Evolutionary conservation across 2,888 invertebrate genomes (phyloP).

Genomic region (Thereva unica): DNA sequence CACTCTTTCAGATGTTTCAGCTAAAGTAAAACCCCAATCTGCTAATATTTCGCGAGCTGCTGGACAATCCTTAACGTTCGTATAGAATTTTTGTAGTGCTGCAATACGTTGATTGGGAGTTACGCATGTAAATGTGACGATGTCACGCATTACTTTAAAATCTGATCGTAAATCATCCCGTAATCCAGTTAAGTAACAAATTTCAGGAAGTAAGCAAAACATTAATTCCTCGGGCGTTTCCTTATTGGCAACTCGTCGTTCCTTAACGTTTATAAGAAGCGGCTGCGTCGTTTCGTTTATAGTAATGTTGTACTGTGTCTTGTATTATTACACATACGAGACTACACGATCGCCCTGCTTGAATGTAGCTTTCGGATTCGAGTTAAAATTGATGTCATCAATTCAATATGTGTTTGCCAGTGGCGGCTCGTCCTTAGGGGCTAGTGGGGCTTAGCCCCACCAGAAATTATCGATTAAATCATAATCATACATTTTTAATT

Average conservation of each 20-base stretch:
- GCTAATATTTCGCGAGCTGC: slow-evolving; percentile 70
- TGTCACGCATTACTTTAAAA: slow-evolving; percentile 83
- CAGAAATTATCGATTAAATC: too few species aligned
- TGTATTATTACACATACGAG: slow-evolving; percentile 79
- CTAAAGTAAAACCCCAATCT: slow-evolving; percentile 80
- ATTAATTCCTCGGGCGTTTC: slow-evolving; percentile 60
- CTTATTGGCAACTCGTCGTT: slow-evolving; percentile 51
- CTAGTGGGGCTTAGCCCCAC: too few species aligned
- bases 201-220: slow-evolving; percentile 81
- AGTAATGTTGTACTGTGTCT: slow-evolving; percentile 72
- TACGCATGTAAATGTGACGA: slow-evolving; percentile 77
- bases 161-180: slow-evolving; percentile 82
- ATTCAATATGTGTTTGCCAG: too few species aligned
- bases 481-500: too few species aligned
- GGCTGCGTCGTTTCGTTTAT: slow-evolving; percentile 79
- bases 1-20: slow-evolving; percentile 62
- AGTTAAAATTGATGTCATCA: slow-evolving; percentile 80
- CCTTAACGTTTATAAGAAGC: slow-evolving; percentile 66
- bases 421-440: too few species aligned
- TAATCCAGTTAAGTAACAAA: slow-evolving; percentile 86
- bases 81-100: slow-evolving; percentile 69
- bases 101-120: slow-evolving; percentile 76
- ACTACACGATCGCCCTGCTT: slow-evolving; percentile 63
- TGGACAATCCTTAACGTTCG: slow-evolving; percentile 64
- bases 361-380: slow-evolving; percentile 73